Evolutionary conservation across 2,113 vertebrate genomes (phyloP).

Genomic region (Myrmecobius fasciatus): DNA sequence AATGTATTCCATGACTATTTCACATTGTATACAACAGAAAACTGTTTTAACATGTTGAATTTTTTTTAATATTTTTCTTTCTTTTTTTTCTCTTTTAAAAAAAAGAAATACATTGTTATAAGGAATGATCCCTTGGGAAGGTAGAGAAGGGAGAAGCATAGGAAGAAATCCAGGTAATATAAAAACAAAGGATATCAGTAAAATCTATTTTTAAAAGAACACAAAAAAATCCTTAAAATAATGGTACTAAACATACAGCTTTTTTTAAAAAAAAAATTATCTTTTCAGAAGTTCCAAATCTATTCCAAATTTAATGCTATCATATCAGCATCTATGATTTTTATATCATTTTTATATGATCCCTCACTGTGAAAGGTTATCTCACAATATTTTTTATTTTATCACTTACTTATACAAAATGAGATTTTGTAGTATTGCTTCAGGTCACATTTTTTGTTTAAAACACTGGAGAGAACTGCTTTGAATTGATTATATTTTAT

Average conservation of each 20-base stretch:
- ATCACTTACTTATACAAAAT: neutral
- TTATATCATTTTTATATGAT: neutral
- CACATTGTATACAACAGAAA: neutral
- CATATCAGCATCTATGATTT: neutral
- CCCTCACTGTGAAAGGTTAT: neutral
- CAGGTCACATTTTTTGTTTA: neutral
- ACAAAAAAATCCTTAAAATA: neutral
- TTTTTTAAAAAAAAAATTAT: neutral
- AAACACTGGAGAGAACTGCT: too few species aligned
- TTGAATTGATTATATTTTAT: neutral
- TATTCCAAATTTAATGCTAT: neutral
- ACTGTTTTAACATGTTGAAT: neutral
- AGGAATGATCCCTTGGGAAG: neutral
- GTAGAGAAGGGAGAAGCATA: neutral
- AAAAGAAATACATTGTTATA: neutral
- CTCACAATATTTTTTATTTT: neutral
- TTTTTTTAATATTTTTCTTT: neutral
- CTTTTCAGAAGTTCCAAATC: too few species aligned
- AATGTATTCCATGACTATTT: neutral
- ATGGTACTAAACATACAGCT: neutral
- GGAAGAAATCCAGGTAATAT: neutral
- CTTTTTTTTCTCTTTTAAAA: neutral
- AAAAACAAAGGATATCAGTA: neutral
- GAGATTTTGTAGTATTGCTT: neutral
- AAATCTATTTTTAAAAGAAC: neutral